Percentiles rank a stretch among this genome's conserved stretches.
Conservation (phyloP, 2,113 vertebrate species). For the Lagopus muta region DNA sequence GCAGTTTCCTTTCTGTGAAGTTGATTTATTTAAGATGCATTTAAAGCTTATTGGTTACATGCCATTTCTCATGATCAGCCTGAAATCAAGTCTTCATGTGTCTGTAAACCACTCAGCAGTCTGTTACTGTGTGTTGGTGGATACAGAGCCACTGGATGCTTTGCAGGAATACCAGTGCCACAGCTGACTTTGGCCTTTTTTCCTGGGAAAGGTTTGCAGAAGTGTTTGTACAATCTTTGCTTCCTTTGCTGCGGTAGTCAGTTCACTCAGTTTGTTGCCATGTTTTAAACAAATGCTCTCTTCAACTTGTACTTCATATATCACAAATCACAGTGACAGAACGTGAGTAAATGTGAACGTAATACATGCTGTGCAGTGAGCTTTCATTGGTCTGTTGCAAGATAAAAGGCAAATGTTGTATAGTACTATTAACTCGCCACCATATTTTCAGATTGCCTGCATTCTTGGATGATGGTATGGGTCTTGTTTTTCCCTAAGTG, state of each 20-base stretch:
- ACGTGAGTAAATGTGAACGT: not conserved
- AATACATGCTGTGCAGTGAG: not conserved
- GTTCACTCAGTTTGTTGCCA: not conserved
- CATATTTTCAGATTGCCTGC: too few relatives aligned
- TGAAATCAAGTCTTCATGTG: not conserved
- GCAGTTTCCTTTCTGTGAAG: not conserved
- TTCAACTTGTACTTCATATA: not conserved
- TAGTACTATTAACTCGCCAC: not conserved
- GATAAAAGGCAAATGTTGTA: not conserved
- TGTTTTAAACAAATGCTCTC: not conserved
- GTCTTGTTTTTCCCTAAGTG: not conserved
- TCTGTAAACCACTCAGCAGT: not conserved
- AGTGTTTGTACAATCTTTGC: not conserved
- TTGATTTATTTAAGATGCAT: not conserved
- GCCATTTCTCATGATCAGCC: not conserved
- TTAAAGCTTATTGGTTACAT: not conserved
- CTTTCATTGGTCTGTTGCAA: not conserved
- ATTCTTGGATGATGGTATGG: not conserved
- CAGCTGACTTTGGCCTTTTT: not conserved
- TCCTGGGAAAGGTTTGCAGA: not conserved
- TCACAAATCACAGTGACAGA: not conserved
- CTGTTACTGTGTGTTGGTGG: accelerated
- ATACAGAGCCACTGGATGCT: not conserved
- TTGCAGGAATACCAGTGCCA: not conserved
- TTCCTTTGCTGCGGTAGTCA: not conserved